Conservation (phyloP, 2,113 vertebrate species). For the Cynopterus brachyotis region DNA sequence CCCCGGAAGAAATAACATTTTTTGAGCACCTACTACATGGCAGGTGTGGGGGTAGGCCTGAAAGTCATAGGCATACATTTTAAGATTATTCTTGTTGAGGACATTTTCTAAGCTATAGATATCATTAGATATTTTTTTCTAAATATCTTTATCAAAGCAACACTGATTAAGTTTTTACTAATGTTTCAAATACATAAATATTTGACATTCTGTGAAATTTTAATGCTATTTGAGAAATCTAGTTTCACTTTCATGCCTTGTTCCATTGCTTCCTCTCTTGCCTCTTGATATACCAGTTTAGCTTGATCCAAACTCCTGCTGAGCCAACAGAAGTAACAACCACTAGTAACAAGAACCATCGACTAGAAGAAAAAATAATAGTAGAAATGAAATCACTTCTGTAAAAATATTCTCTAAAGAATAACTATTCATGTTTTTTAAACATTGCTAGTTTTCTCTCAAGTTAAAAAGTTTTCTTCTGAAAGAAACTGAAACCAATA, state of each 20-base stretch:
- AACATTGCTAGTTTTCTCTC: background rate
- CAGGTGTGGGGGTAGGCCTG: background rate
- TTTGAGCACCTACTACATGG: background rate
- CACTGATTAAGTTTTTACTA: background rate
- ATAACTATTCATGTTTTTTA: background rate
- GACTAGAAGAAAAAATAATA: background rate
- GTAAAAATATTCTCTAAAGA: background rate
- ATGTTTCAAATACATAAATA: background rate
- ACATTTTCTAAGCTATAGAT: background rate
- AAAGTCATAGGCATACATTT: background rate
- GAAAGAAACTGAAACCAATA: background rate
- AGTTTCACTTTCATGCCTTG: background rate
- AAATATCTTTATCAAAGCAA: background rate
- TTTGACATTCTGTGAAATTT: background rate
- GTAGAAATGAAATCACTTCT: background rate
- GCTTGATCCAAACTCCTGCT: background rate
- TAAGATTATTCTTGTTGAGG: background rate
- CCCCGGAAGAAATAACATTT: slow-evolving; percentile 8
- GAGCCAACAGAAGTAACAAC: background rate
- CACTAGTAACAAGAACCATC: background rate
- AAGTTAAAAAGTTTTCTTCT: background rate
- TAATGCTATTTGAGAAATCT: background rate
- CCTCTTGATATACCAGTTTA: background rate
- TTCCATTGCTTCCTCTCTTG: background rate
- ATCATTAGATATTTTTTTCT: background rate